These are phyloP conservation scores for Leptinotarsa texana DNA, from an alignment of 1,140 invertebrate genomes.

Conservation along the genomic window DNA sequence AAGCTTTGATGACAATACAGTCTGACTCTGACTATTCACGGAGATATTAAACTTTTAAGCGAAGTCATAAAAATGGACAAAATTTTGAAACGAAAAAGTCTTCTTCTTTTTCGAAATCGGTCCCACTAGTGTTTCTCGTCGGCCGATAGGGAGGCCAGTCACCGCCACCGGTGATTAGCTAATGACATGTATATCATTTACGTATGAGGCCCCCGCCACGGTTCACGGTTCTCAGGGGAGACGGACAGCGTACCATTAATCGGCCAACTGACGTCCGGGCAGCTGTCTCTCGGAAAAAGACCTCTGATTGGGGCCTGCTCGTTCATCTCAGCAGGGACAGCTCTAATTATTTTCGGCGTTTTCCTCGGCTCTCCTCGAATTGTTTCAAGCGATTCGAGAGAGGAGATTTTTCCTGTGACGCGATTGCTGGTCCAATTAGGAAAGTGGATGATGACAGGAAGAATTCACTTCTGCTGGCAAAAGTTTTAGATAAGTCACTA, in stretches of 20 bases:
- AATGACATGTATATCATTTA: constrained; percentile 40
- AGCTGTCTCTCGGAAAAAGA: constrained; percentile 30
- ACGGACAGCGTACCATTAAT: constrained; percentile 14
- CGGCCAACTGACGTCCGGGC: constrained; percentile 34
- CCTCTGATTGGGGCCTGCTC: constrained; percentile 28
- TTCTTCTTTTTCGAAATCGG: no score
- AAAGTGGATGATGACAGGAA: no score
- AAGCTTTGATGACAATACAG: no score
- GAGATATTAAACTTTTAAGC: no score
- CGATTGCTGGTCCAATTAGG: no score
- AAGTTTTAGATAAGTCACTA: no score
- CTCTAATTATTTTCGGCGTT: constrained; percentile 35
- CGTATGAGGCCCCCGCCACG: constrained; percentile 30
- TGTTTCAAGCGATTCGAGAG: neutral
- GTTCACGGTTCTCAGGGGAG: constrained; percentile 27
- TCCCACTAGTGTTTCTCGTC: no score
- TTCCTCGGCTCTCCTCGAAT: neutral
- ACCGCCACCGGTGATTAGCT: constrained; percentile 35
- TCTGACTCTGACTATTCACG: no score
- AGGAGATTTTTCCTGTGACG: neutral
- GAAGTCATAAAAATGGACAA: no score
- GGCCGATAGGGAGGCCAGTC: constrained; percentile 7
- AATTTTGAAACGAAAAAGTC: no score
- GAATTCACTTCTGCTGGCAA: no score
- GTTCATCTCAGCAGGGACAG: constrained; percentile 35